Evolutionary conservation across 1,140 invertebrate species (phyloP).

Genomic region (Vanessa tameamea): DNA sequence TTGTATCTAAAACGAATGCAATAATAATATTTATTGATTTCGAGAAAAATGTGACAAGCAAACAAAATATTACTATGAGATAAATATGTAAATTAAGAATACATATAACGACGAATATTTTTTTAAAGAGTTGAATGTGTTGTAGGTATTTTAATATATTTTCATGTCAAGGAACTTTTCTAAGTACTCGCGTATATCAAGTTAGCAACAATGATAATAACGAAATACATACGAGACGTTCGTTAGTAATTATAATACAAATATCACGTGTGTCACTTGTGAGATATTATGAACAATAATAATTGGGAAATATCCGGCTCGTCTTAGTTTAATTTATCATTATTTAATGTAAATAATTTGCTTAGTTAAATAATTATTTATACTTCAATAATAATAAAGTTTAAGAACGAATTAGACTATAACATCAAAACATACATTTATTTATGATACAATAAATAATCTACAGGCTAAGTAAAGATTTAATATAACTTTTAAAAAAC

Average conservation of each 20-base stretch:
- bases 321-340: background rate
- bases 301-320: background rate
- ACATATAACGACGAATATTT: no score
- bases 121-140: no score
- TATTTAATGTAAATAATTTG: background rate
- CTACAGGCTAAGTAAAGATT: no score
- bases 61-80: no score
- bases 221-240: conserved; percentile 3
- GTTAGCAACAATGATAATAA: conserved; percentile 17
- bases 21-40: background rate
- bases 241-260: background rate
- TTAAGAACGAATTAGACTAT: background rate
- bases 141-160: background rate
- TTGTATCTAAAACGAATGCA: background rate
- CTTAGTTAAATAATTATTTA: no score
- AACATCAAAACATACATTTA: no score
- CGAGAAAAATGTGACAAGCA: no score
- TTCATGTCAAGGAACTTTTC: conserved; percentile 19
- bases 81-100: no score
- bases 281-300: background rate
- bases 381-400: background rate
- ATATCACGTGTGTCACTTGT: no score
- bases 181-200: conserved; percentile 9
- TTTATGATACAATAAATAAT: no score
- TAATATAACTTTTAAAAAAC: no score